Evolutionary conservation across 1,140 invertebrate species (phyloP).

Genomic region (Bombus waltoni): DNA sequence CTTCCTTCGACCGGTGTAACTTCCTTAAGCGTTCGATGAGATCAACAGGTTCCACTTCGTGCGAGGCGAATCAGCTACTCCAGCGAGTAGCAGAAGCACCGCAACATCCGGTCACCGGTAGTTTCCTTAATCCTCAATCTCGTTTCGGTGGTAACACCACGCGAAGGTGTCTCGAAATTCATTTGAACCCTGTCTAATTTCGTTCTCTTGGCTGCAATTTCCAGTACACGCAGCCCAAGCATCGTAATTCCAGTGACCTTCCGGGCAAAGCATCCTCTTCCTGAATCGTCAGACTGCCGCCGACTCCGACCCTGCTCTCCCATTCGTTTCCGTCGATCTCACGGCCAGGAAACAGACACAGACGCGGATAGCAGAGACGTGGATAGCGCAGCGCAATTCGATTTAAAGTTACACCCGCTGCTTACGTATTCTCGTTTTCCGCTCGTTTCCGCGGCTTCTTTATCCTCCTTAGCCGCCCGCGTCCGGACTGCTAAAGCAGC

Average conservation of each 20-base stretch:
- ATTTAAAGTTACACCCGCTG: constrained; percentile 63
- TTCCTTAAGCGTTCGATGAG: constrained; percentile 15
- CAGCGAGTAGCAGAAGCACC: background rate
- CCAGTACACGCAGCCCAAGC: background rate
- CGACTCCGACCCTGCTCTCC: no score
- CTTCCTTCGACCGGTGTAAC: background rate
- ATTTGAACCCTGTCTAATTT: constrained; percentile 21
- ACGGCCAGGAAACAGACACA: background rate
- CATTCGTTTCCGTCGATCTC: background rate
- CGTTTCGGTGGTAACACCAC: background rate
- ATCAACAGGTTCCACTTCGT: constrained; percentile 39
- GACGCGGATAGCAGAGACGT: background rate
- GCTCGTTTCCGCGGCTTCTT: constrained; percentile 62
- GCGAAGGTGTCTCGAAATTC: constrained; percentile 27
- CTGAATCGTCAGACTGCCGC: background rate
- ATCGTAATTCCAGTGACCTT: constrained; percentile 21
- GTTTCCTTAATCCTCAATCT: constrained; percentile 35
- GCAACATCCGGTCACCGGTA: constrained; percentile 7
- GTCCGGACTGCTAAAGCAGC: constrained; percentile 58
- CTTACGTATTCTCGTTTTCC: constrained; percentile 63
- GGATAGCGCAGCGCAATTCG: constrained; percentile 18
- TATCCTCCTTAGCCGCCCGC: constrained; percentile 54
- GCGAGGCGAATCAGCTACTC: background rate
- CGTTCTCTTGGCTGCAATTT: constrained; percentile 17
- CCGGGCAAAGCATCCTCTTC: background rate